These are phyloP conservation scores for Drosophila gunungcola DNA, from an alignment of 1,140 invertebrate genomes.

Conservation along the genomic window DNA sequence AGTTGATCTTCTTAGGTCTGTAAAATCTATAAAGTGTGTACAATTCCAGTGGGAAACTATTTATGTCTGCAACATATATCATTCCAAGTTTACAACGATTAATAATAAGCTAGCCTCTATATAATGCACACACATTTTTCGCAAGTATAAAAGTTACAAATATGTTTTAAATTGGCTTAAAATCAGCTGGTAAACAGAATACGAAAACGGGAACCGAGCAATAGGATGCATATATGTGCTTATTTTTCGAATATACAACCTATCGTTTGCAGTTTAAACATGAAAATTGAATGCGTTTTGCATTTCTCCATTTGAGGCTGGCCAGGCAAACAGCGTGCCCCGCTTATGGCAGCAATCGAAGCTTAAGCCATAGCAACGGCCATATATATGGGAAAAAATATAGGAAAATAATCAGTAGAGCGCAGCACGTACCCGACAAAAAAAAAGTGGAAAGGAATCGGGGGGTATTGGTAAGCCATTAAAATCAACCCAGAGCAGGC, in stretches of 20 bases:
- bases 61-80: no score
- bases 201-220: neutral
- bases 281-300: slow-evolving; percentile 60
- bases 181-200: neutral
- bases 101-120: no score
- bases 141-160: no score
- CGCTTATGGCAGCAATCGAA: slow-evolving; percentile 47
- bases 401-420: slow-evolving; percentile 51
- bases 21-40: no score
- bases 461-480: slow-evolving; percentile 41
- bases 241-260: slow-evolving; percentile 33
- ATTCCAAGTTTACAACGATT: no score
- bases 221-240: neutral
- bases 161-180: no score
- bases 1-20: no score
- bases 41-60: no score
- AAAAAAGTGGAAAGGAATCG: neutral
- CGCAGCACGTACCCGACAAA: slow-evolving; percentile 29
- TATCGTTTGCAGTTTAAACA: slow-evolving; percentile 59
- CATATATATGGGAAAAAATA: slow-evolving; percentile 26
- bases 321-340: slow-evolving; percentile 10
- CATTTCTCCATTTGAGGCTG: slow-evolving; percentile 30
- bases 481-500: slow-evolving; percentile 42
- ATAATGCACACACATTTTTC: no score
- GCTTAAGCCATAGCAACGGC: slow-evolving; percentile 38